These are phyloP conservation scores for Allacma fusca DNA, from an alignment of 2,888 invertebrate genomes.

Conservation along the genomic window DNA sequence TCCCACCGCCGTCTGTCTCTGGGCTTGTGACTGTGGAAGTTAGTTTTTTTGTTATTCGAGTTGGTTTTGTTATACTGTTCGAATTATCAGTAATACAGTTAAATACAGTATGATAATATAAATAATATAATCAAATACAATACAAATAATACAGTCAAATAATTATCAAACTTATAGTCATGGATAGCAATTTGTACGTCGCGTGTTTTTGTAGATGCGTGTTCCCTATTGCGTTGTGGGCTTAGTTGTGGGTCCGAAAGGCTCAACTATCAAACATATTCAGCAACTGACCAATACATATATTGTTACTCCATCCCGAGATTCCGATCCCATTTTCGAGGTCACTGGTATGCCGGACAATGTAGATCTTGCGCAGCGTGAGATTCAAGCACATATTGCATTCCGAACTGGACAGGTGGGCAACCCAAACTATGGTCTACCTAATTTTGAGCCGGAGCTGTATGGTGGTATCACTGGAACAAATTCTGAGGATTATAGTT, in stretches of 20 bases:
- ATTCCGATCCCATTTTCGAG: conserved; percentile 98
- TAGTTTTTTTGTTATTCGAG: no score
- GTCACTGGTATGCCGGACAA: conserved; percentile 96
- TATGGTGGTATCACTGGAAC: no score
- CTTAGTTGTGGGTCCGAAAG: conserved; percentile 97
- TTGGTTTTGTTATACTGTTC: no score
- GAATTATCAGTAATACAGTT: no score
- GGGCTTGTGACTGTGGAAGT: conserved; percentile 34
- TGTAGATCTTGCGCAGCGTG: conserved; percentile 90
- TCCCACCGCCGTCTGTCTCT: conserved; percentile 65
- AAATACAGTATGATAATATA: no score
- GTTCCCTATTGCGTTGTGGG: conserved; percentile 99
- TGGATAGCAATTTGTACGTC: no score
- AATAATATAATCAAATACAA: neutral
- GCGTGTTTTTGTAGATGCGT: conserved; percentile 83
- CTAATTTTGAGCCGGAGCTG: no score
- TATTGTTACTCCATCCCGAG: conserved; percentile 96
- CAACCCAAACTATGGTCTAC: no score
- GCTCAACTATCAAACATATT: conserved; percentile 98
- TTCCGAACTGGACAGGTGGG: conserved; percentile 68
- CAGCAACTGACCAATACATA: conserved; percentile 99
- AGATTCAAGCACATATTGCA: conserved; percentile 99
- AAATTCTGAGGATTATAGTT: no score
- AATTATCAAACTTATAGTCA: no score
- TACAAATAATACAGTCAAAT: no score